Conservation (phyloP, 2,113 vertebrate genomes). For the Pelodiscus sinensis region DNA sequence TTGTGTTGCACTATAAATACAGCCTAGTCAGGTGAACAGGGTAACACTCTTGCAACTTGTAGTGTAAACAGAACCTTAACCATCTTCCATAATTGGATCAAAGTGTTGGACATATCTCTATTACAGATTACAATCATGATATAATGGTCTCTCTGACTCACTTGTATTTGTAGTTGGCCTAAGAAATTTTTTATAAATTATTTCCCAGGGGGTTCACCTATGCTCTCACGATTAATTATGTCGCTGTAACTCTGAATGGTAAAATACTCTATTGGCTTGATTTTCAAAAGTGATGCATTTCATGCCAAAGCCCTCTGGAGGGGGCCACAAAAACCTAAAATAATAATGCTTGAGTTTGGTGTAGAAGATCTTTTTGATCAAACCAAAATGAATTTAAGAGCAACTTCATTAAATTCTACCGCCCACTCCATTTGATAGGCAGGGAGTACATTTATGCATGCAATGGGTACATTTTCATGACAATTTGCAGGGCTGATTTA, state of each 20-base stretch:
- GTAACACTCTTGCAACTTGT: not conserved
- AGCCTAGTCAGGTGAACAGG: not conserved
- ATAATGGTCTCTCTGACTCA: not conserved
- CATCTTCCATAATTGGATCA: not conserved
- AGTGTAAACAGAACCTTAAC: not conserved
- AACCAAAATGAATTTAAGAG: not conserved
- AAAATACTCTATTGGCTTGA: not conserved
- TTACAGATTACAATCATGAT: not conserved
- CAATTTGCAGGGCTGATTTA: not conserved
- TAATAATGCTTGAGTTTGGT: rapidly evolving
- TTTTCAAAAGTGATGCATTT: not conserved
- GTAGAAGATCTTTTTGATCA: not conserved
- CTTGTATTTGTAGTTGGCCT: not conserved
- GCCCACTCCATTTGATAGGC: not conserved
- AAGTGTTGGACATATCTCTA: not conserved
- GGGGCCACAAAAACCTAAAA: not conserved
- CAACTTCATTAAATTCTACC: not conserved
- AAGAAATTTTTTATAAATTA: not conserved
- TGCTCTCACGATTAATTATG: not conserved
- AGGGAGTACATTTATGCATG: not conserved
- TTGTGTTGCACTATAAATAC: not conserved
- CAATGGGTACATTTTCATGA: not conserved
- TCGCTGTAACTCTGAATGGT: not conserved
- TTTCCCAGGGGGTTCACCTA: not conserved
- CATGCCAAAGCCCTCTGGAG: rapidly evolving